These are phyloP conservation scores for Geopemphigus sp. DNA, from an alignment of 1,140 invertebrate genomes.

Conservation along the genomic window DNA sequence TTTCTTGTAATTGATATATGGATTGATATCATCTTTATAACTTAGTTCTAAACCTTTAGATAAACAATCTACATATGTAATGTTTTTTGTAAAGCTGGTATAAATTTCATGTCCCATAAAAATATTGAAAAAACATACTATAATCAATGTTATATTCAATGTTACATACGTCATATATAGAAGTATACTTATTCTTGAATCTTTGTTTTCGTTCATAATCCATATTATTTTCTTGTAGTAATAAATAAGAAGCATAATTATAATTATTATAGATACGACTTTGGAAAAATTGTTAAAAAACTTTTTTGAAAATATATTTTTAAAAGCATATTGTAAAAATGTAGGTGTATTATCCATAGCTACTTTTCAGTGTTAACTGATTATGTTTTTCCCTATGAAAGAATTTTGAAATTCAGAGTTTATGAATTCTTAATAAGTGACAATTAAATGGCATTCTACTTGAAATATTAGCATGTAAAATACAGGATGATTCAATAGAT, in stretches of 20 bases:
- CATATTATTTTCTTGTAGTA: slow-evolving; percentile 21
- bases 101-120: slow-evolving; percentile 4
- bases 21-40: slow-evolving; percentile 27
- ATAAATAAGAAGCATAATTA: slow-evolving; percentile 25
- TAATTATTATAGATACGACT: neutral
- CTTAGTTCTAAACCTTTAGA: slow-evolving; percentile 22
- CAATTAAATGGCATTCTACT: neutral
- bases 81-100: slow-evolving; percentile 37
- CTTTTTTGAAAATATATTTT: neutral
- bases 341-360: neutral
- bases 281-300: neutral
- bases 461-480: neutral
- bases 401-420: neutral
- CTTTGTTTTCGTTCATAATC: neutral
- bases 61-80: slow-evolving; percentile 4
- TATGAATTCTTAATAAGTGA: slow-evolving; percentile 3
- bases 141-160: slow-evolving; percentile 29
- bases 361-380: neutral
- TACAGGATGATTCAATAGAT: neutral
- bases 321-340: neutral
- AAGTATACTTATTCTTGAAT: slow-evolving; percentile 29
- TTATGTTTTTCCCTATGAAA: neutral
- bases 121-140: slow-evolving; percentile 35
- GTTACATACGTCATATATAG: slow-evolving; percentile 13
- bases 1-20: slow-evolving; percentile 3